These are phyloP conservation scores for Tipula lateralis DNA, from an alignment of 2,888 invertebrate species.

Conservation along the genomic window DNA sequence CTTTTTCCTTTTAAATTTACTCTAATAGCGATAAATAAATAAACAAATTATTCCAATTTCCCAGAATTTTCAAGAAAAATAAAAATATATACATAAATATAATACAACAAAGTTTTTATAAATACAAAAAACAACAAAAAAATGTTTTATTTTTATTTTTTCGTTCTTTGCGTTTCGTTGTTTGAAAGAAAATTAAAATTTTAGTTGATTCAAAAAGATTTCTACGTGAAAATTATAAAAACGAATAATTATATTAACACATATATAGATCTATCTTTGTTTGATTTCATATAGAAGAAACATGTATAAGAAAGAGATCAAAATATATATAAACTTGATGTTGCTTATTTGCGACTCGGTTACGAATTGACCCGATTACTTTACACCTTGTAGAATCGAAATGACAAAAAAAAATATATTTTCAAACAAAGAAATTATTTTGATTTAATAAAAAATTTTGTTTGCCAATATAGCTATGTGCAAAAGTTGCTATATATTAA, in stretches of 20 bases:
- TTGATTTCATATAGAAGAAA: neutral
- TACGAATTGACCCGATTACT: neutral
- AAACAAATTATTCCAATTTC: neutral
- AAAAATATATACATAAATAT: neutral
- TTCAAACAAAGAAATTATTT: neutral
- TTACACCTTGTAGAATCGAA: slow-evolving; percentile 7
- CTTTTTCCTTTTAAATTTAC: neutral
- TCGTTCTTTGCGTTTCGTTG: slow-evolving; percentile 19
- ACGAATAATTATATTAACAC: neutral
- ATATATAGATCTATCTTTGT: neutral
- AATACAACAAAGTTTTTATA: neutral
- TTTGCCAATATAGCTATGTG: neutral
- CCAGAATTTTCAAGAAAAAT: neutral
- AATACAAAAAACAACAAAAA: slow-evolving; percentile 19
- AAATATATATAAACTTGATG: neutral
- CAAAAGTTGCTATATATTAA: neutral
- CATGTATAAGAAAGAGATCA: neutral
- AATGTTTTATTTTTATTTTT: neutral
- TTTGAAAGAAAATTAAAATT: neutral
- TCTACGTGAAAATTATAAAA: neutral
- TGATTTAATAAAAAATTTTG: neutral
- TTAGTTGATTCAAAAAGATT: neutral
- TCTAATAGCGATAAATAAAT: neutral
- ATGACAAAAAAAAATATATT: neutral
- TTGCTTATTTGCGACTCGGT: neutral